Evolutionary conservation across 2,113 vertebrate genomes (phyloP).

Genomic region (Lates calcarifer): DNA sequence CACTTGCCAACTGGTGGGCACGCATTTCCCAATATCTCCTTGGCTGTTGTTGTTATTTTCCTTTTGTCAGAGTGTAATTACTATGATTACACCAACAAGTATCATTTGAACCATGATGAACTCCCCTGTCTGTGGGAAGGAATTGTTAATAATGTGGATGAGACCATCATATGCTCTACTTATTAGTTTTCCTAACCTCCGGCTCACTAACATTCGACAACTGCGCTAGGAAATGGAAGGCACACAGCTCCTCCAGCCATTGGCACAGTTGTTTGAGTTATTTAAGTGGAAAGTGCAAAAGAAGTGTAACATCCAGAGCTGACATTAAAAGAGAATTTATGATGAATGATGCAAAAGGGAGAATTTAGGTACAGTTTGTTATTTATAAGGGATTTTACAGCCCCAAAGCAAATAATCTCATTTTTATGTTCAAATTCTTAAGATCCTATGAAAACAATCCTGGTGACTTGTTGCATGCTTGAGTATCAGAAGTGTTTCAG

Average conservation of each 20-base stretch:
- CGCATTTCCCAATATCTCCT: not conserved
- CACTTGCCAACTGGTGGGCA: not conserved
- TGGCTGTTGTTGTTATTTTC: slow-evolving; percentile 7
- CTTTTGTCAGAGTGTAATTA: slow-evolving; percentile 28
- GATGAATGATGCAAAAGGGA: not conserved
- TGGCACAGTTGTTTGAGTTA: slow-evolving; percentile 37
- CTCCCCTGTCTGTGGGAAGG: slow-evolving; percentile 15
- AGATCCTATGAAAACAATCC: not conserved
- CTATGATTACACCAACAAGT: slow-evolving; percentile 19
- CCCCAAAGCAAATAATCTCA: not conserved
- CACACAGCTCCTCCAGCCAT: not conserved
- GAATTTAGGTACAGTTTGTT: not conserved
- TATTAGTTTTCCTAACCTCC: slow-evolving; percentile 68
- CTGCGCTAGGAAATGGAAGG: slow-evolving; percentile 12
- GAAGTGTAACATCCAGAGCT: not conserved
- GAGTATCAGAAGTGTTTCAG: not conserved
- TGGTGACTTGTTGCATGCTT: not conserved
- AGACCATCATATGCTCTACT: slow-evolving; percentile 51
- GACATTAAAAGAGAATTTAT: not conserved
- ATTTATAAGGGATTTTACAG: slow-evolving; percentile 4
- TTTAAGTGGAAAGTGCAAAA: slow-evolving; percentile 22
- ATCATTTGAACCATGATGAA: slow-evolving; percentile 20
- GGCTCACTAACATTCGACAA: slow-evolving; percentile 37
- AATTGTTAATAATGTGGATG: slow-evolving; percentile 54
- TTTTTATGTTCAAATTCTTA: not conserved